Percentiles rank a stretch among this genome's conserved stretches.
These are phyloP conservation scores for Spongilla lacustris DNA, from an alignment of 37 sponge, comb jelly and placozoan species.

Conservation along the genomic window DNA sequence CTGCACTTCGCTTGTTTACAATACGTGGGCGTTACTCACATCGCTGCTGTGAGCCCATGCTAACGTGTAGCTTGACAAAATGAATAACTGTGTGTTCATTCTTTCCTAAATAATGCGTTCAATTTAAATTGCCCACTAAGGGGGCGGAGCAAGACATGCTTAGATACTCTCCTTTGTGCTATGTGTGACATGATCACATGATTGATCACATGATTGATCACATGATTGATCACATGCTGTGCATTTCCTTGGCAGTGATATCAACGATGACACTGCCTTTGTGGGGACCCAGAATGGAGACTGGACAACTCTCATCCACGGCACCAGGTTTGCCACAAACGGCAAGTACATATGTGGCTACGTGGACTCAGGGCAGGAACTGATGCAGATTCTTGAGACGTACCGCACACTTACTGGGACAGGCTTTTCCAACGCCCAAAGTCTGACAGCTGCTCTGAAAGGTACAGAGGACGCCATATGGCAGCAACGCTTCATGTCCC, in stretches of 20 bases:
- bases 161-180: too few relatives aligned
- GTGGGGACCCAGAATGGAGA: constrained; percentile 8
- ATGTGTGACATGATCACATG: too few relatives aligned
- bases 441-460: constrained; percentile 29
- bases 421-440: constrained; percentile 30
- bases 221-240: too few relatives aligned
- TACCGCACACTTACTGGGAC: constrained; percentile 52
- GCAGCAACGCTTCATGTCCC: constrained; percentile 65
- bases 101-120: too few relatives aligned
- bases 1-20: background rate
- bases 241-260: too few relatives aligned
- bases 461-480: constrained; percentile 25
- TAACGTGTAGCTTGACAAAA: too few relatives aligned
- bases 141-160: too few relatives aligned
- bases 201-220: too few relatives aligned
- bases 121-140: too few relatives aligned
- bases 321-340: constrained; percentile 46
- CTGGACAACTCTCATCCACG: constrained; percentile 36
- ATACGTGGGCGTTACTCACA: too few relatives aligned
- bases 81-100: too few relatives aligned
- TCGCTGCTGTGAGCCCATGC: too few relatives aligned
- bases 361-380: constrained; percentile 63
- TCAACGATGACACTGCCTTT: background rate
- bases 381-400: constrained; percentile 60
- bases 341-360: constrained; percentile 70